phyloP scores from a whole-genome alignment of 2,888 invertebrate species.

The Amphipyra tragopoginis region DNA sequence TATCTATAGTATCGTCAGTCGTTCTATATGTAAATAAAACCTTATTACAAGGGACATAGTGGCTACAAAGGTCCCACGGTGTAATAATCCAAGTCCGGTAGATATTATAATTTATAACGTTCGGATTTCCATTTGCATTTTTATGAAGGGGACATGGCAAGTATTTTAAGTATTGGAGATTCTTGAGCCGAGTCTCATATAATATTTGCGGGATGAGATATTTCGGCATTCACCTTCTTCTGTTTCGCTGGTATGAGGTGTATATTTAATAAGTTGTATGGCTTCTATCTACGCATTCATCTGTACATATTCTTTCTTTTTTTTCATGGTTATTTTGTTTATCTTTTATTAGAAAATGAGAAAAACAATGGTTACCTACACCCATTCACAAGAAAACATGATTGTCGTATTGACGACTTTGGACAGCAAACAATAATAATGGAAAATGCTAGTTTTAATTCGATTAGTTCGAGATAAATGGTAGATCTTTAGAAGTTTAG shows the following conservation, averaged over 20 bases:
- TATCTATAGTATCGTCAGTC: slow-evolving; percentile 12
- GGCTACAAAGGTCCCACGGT: slow-evolving; percentile 26
- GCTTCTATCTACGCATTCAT: slow-evolving; percentile 2
- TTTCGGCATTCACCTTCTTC: slow-evolving; percentile 39
- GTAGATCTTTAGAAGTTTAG: background rate
- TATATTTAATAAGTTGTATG: slow-evolving; percentile 13
- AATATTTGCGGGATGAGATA: slow-evolving; percentile 40
- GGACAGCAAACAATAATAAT: background rate
- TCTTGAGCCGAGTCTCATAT: slow-evolving; percentile 49
- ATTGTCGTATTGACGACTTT: too few species aligned
- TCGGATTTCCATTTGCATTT: slow-evolving; percentile 57
- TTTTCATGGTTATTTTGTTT: background rate
- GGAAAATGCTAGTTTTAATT: background rate
- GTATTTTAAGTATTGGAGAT: slow-evolving; percentile 56
- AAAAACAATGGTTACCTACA: too few species aligned
- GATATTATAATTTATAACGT: slow-evolving; percentile 32
- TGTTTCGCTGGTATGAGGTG: slow-evolving; percentile 12
- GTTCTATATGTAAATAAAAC: slow-evolving; percentile 49
- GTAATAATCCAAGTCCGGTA: slow-evolving; percentile 42
- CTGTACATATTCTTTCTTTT: background rate
- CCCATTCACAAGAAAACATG: too few species aligned
- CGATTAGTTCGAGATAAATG: slow-evolving; percentile 1
- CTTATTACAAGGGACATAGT: slow-evolving; percentile 24
- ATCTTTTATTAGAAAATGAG: too few species aligned
- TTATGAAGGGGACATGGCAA: slow-evolving; percentile 54